Evolutionary conservation across 2,113 vertebrate genomes (phyloP).

Genomic region (Cynocephalus volans): DNA sequence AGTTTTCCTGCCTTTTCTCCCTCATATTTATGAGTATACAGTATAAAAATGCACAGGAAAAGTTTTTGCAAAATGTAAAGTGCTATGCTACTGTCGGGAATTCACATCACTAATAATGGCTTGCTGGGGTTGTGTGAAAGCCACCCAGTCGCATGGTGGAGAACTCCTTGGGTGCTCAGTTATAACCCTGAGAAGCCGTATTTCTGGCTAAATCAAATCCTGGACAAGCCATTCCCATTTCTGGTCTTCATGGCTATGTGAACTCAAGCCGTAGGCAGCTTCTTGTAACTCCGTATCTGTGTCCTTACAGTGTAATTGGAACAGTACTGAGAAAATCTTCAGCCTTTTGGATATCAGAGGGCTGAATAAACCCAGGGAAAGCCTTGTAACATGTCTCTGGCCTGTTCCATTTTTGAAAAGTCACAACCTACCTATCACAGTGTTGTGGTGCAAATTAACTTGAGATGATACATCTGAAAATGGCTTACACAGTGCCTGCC

Average conservation of each 20-base stretch:
- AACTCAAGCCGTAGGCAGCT: background rate
- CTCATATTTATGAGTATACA: slow-evolving; percentile 27
- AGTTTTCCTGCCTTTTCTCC: background rate
- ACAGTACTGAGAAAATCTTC: background rate
- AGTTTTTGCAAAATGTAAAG: background rate
- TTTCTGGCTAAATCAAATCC: background rate
- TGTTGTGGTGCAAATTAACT: background rate
- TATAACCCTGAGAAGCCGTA: background rate
- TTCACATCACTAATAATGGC: background rate
- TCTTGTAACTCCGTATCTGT: background rate
- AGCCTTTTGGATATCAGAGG: background rate
- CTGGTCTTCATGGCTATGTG: background rate
- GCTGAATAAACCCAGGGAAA: background rate
- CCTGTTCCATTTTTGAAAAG: slow-evolving; percentile 12
- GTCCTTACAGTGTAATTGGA: background rate
- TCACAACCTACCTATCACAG: background rate
- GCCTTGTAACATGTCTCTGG: background rate
- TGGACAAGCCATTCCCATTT: background rate
- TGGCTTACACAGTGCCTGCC: background rate
- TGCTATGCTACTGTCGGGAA: background rate
- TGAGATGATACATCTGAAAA: background rate
- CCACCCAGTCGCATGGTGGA: background rate
- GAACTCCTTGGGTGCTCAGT: background rate
- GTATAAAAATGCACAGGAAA: background rate
- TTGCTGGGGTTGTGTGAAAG: background rate